Conservation (phyloP, 2,113 vertebrate genomes). For the Catharus bicknelli region DNA sequence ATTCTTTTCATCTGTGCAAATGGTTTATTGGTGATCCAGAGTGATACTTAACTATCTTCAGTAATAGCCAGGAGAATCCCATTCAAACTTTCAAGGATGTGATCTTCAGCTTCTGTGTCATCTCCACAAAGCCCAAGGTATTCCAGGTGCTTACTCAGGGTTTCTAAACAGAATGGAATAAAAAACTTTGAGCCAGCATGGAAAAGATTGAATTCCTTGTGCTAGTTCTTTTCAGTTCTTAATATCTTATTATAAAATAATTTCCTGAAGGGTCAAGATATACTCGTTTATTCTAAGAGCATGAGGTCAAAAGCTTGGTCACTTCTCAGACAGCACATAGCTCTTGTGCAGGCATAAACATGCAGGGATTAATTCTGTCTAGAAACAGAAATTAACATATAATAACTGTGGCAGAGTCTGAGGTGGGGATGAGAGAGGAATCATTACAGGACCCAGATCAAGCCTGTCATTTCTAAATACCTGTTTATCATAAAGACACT, state of each 20-base stretch:
- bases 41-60: conserved; percentile 73
- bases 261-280: not conserved
- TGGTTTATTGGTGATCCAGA: not conserved
- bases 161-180: conserved; percentile 38
- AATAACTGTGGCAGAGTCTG: not conserved
- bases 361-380: not conserved
- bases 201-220: not conserved
- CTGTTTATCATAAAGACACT: not conserved
- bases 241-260: not conserved
- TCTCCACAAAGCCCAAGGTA: conserved; percentile 41
- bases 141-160: conserved; percentile 56
- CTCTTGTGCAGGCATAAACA: not conserved
- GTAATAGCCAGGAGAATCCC: conserved; percentile 63
- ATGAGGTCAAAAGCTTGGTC: not conserved
- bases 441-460: not conserved
- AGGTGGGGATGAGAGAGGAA: not conserved
- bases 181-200: not conserved
- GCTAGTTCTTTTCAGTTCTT: not conserved
- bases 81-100: conserved; percentile 58
- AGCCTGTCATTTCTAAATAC: not conserved
- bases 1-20: not conserved
- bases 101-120: conserved; percentile 38
- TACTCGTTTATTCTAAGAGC: not conserved
- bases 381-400: not conserved
- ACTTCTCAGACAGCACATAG: not conserved